These are phyloP conservation scores for Apostichopus parvimensis DNA, from an alignment of 35 echinoderm and acorn worm species.

Conservation along the genomic window DNA sequence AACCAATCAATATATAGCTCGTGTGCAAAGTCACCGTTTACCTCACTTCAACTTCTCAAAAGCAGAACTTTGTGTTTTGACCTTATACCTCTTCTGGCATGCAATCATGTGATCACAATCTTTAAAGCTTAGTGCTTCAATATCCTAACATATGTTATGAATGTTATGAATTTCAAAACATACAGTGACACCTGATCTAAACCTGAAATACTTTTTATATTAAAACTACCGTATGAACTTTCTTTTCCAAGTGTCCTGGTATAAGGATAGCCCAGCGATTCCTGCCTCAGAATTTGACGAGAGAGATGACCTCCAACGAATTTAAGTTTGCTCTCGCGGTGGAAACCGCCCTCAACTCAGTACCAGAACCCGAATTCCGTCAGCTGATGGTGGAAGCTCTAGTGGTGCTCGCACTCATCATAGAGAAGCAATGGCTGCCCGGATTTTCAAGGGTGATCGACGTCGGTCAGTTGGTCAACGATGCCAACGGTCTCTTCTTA, in stretches of 20 bases:
- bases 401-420: constrained; percentile 85
- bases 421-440: constrained; percentile 88
- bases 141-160: too few species aligned
- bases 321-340: constrained; percentile 92
- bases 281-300: constrained; percentile 74
- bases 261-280: constrained; percentile 64
- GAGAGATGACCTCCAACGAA: constrained; percentile 93
- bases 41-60: too few species aligned
- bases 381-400: constrained; percentile 96
- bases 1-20: too few species aligned
- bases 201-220: too few species aligned
- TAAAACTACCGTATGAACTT: background rate
- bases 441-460: constrained; percentile 72
- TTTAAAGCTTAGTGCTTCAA: too few species aligned
- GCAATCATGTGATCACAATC: too few species aligned
- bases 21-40: too few species aligned
- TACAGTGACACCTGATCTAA: too few species aligned
- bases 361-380: constrained; percentile 86
- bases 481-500: constrained; percentile 90
- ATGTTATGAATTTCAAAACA: background rate
- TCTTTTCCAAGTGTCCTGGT: constrained; percentile 66
- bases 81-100: too few species aligned
- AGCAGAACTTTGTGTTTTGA: too few species aligned
- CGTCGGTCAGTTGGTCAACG: constrained; percentile 70
- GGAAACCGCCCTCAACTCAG: constrained; percentile 83